Base-by-base conservation (phyloP, 2,888 invertebrate species). In the Zhuqinia jingwanae region DNA sequence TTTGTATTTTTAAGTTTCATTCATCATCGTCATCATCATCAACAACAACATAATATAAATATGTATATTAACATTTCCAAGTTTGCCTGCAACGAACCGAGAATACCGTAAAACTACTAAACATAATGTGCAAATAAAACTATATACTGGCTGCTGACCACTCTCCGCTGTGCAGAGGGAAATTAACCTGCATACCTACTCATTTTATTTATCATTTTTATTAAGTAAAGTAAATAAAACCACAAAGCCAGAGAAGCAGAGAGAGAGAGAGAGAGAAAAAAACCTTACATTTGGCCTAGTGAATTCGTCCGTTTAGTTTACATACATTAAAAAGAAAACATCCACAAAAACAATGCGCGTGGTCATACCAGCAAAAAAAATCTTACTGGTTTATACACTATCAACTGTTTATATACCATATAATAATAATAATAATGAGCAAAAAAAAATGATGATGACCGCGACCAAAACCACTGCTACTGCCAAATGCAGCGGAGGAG, bases 31-130 rank as follows among this genome's bases (percentile, higher is more conserved):
- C 75, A 75, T 75, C n/a, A n/a, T n/a, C n/a, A n/a, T n/a, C n/a
- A n/a, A n/a, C n/a, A n/a, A n/a, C n/a, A n/a, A n/a, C n/a, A n/a
- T n/a, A n/a, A n/a, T n/a, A n/a, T n/a, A n/a, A n/a, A n/a, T n/a
- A n/a, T n/a, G n/a, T 20, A 68, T 2, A 45, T 13, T 68, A 27
- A 58, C 78, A 79, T 85, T 85, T 85, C 63, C 80, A 75, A 85
- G 17, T 77, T 80, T 85, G 85, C 85, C 85, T 63, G 85, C 85
- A 85, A 85, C 85, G 85, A 80, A 85, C 80, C 85, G 85, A 85
- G 85, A 80, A 85, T 73, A 42, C 79, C 79, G 85, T 85, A 85
- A 53, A 77, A 58, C 58, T 70, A 53, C 53, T 53, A 70, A 78
- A 77, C 13, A 25, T 6, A 45, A n/a, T 36, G 3, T 36, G 3